phyloP scores from a whole-genome alignment of 2,797 vertebrate genomes.

The Diglossa cyanea region DNA sequence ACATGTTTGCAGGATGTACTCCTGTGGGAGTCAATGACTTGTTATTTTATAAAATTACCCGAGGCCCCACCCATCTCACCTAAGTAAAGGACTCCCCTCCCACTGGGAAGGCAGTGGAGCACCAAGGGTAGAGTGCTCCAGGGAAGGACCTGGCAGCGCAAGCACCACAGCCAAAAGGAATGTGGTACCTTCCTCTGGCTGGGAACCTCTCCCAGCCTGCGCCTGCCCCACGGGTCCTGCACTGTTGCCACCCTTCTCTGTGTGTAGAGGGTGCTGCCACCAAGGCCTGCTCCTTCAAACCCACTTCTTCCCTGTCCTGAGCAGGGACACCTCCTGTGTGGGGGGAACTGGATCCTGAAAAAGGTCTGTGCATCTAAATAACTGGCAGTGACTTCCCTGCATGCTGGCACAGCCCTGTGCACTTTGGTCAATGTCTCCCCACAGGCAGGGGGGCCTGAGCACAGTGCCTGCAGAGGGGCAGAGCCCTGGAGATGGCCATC shows the following conservation, averaged over 20 bases:
- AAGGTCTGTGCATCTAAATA: neutral
- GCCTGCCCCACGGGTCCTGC: neutral
- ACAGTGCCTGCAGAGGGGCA: neutral
- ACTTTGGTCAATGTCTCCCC: neutral
- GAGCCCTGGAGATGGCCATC: neutral
- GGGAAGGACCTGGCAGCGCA: neutral
- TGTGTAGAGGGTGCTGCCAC: accelerated
- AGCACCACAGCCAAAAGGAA: neutral
- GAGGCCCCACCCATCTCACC: slow-evolving; percentile 57
- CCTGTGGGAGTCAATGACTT: slow-evolving; percentile 41
- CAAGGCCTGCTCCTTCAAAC: neutral
- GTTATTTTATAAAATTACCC: slow-evolving; percentile 60
- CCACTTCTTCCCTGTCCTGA: neutral
- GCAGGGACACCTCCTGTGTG: neutral
- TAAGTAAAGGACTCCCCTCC: slow-evolving; percentile 36
- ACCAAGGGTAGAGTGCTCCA: neutral
- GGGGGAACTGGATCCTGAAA: neutral
- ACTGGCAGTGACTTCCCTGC: neutral
- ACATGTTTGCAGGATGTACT: slow-evolving; percentile 48
- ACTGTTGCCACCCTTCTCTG: neutral
- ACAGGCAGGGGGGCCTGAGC: accelerated
- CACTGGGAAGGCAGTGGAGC: neutral
- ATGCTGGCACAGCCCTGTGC: neutral
- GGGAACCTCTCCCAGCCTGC: neutral
- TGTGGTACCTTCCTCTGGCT: neutral